Evolutionary conservation across 2,888 invertebrate genomes (phyloP).

Genomic region (Tetragonula carbonaria): DNA sequence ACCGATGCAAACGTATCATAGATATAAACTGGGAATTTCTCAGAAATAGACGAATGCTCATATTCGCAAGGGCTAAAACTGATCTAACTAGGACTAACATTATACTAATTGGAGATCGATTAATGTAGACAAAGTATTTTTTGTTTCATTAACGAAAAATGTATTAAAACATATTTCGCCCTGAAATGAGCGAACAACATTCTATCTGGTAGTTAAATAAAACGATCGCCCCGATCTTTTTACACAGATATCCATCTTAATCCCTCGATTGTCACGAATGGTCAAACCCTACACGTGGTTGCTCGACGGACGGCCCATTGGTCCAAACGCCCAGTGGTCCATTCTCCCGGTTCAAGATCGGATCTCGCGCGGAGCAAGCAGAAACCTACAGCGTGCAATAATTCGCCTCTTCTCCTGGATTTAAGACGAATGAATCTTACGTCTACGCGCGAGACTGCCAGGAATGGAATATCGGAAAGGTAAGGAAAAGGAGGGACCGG

Average conservation of each 20-base stretch:
- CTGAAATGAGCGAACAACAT: not conserved
- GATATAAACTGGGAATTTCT: too few relatives aligned
- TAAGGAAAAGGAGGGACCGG: constrained; percentile 64
- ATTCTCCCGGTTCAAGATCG: too few relatives aligned
- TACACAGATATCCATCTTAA: not conserved
- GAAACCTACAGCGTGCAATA: constrained; percentile 56
- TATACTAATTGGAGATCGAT: not conserved
- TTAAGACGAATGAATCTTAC: constrained; percentile 75
- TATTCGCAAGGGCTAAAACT: too few relatives aligned
- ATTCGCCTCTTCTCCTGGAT: constrained; percentile 65
- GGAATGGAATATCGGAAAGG: constrained; percentile 74
- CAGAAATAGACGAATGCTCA: too few relatives aligned
- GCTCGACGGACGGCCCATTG: not conserved
- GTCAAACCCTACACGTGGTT: constrained; percentile 2
- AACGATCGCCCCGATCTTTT: not conserved
- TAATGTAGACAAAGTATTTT: not conserved
- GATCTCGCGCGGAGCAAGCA: constrained; percentile 1
- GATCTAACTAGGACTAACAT: too few relatives aligned
- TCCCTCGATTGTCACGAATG: not conserved
- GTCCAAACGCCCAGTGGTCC: not conserved
- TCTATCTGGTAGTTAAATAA: not conserved
- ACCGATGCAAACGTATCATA: too few relatives aligned
- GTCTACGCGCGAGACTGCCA: constrained; percentile 69
- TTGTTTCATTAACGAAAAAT: not conserved
- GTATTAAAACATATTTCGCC: not conserved